Evolutionary conservation across 2,797 vertebrate species (phyloP).

Genomic region (Syngnathus acus): DNA sequence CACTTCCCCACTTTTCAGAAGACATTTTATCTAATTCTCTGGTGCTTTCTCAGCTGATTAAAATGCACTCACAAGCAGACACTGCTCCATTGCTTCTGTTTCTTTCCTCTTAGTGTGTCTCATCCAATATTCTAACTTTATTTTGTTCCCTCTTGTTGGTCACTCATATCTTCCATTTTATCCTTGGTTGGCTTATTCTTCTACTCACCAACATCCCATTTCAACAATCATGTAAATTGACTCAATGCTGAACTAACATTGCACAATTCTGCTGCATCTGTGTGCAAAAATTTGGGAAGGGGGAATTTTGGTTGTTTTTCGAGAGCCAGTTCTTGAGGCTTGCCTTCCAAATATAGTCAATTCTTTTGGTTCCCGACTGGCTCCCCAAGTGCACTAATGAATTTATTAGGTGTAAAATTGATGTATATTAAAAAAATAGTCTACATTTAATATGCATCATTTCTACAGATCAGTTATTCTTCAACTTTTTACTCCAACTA

Average conservation of each 20-base stretch:
- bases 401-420: too few relatives aligned
- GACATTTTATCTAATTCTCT: slow-evolving; percentile 61
- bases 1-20: slow-evolving; percentile 52
- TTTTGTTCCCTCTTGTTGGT: slow-evolving; percentile 21
- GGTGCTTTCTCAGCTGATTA: slow-evolving; percentile 60
- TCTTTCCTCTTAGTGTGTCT: background rate
- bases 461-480: too few relatives aligned
- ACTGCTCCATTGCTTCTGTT: slow-evolving; percentile 12
- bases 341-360: background rate
- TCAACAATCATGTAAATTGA: slow-evolving; percentile 12
- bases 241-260: background rate
- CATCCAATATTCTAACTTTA: slow-evolving; percentile 5
- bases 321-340: background rate
- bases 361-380: background rate
- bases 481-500: too few relatives aligned
- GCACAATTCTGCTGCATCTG: slow-evolving; percentile 16
- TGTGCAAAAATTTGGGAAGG: background rate
- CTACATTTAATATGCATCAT: too few relatives aligned
- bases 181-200: slow-evolving; percentile 21
- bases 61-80: slow-evolving; percentile 57
- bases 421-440: too few relatives aligned
- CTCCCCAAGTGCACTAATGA: background rate
- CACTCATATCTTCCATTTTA: slow-evolving; percentile 34
- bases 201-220: slow-evolving; percentile 6
- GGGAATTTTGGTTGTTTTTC: too few relatives aligned